Percentiles rank a stretch among this genome's conserved stretches.
Evolutionary conservation across 2,113 vertebrate genomes (phyloP).

Genomic region (Caloenas nicobarica): DNA sequence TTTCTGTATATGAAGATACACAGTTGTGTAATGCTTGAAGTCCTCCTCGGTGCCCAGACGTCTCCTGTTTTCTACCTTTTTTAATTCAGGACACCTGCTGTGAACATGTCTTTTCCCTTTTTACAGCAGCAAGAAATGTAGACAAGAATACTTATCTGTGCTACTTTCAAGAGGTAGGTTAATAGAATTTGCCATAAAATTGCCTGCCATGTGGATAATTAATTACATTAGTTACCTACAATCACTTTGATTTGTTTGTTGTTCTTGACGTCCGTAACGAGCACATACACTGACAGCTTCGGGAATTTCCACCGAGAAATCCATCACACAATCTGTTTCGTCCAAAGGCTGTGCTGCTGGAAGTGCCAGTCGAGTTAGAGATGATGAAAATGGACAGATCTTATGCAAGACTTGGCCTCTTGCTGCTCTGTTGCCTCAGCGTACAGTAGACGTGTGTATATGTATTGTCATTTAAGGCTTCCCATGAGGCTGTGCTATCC

Average conservation of each 20-base stretch:
- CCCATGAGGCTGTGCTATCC: not conserved
- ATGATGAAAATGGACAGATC: not conserved
- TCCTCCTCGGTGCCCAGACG: not conserved
- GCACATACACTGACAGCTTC: not conserved
- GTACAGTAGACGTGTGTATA: not conserved
- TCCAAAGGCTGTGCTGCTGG: constrained; percentile 23
- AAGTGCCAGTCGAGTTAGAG: not conserved
- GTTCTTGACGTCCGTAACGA: not conserved
- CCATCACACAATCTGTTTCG: constrained; percentile 16
- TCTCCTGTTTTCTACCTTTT: not conserved
- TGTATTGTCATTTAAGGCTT: not conserved
- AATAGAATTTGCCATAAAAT: not conserved
- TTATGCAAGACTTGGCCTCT: not conserved
- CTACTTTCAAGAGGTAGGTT: not conserved
- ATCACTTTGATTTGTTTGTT: not conserved
- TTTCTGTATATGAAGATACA: not conserved
- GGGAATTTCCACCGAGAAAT: constrained; percentile 24
- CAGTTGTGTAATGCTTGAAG: not conserved
- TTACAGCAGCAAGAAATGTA: not conserved
- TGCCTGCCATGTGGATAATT: not conserved
- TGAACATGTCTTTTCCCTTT: not conserved
- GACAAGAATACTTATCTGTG: not conserved
- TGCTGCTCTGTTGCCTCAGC: not conserved
- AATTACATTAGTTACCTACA: not conserved
- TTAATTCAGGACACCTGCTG: not conserved